Evolutionary conservation across 1,140 invertebrate species (phyloP).

Genomic region (Odontomachus brunneus): DNA sequence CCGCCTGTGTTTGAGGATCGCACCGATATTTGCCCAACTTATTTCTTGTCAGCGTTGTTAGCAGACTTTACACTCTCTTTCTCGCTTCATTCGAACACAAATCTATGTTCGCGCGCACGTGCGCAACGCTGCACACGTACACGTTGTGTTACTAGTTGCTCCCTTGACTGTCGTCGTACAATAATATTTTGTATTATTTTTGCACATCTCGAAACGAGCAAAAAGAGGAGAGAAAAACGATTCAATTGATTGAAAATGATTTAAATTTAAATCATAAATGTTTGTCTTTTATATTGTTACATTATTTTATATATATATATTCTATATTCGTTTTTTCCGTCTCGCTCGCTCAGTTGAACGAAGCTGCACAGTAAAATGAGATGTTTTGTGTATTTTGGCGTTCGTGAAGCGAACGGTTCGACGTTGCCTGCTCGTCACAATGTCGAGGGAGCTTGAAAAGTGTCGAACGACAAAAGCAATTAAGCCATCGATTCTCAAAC

Average conservation of each 20-base stretch:
- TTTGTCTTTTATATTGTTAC: neutral
- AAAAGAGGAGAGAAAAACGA: no score
- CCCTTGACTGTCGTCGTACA: neutral
- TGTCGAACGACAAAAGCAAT: slow-evolving; percentile 14
- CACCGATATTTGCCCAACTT: slow-evolving; percentile 84
- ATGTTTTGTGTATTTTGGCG: neutral
- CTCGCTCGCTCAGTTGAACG: neutral
- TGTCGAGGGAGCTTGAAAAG: neutral
- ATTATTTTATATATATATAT: slow-evolving; percentile 13
- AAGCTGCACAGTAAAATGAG: neutral
- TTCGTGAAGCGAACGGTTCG: neutral
- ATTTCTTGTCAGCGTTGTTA: slow-evolving; percentile 84
- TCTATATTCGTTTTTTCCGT: neutral
- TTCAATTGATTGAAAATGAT: no score
- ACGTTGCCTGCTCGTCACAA: neutral
- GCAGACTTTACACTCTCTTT: slow-evolving; percentile 76
- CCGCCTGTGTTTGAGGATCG: slow-evolving; percentile 84
- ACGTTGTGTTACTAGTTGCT: neutral
- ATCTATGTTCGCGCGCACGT: neutral
- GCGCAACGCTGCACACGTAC: neutral
- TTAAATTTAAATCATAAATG: no score
- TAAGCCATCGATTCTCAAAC: slow-evolving; percentile 1
- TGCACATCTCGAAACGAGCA: no score
- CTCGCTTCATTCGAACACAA: slow-evolving; percentile 57
- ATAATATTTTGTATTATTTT: neutral